phyloP scores from a whole-genome alignment of 2,888 invertebrate genomes.

The Chloroclystis v-ata region DNA sequence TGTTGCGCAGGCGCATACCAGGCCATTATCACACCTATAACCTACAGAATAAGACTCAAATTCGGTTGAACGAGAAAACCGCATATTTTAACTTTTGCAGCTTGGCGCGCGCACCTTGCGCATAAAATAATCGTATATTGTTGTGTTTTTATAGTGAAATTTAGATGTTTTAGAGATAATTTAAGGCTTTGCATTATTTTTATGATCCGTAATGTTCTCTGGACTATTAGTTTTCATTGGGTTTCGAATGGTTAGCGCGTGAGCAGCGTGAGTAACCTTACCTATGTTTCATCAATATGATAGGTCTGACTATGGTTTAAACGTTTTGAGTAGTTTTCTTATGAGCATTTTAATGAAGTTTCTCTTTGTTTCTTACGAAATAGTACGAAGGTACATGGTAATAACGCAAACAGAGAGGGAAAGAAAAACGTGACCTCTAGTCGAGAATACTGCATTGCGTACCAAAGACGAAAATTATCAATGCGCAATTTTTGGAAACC shows the following conservation, averaged over 20 bases:
- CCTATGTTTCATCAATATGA: too few relatives aligned
- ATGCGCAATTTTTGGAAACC: conserved; percentile 33
- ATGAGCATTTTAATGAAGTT: too few relatives aligned
- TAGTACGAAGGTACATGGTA: too few relatives aligned
- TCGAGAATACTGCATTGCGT: background rate
- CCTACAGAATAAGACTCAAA: conserved; percentile 2
- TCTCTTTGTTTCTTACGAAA: too few relatives aligned
- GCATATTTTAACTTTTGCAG: conserved; percentile 16
- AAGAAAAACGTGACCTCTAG: background rate
- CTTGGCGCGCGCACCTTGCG: conserved; percentile 35
- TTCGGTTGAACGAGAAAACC: background rate
- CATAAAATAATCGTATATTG: conserved; percentile 27
- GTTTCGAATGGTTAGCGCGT: background rate
- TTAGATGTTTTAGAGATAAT: conserved; percentile 13
- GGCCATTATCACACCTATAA: conserved; percentile 2
- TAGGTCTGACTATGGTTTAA: too few relatives aligned
- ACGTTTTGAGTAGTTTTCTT: too few relatives aligned
- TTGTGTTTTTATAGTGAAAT: conserved; percentile 18
- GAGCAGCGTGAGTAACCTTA: too few relatives aligned
- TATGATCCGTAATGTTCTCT: background rate
- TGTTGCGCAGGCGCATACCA: conserved; percentile 26
- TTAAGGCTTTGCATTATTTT: background rate
- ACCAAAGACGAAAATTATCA: background rate
- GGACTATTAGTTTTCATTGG: background rate
- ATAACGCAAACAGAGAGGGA: background rate